phyloP scores from a whole-genome alignment of 2,113 vertebrate species.

The Festucalex cinctus region DNA sequence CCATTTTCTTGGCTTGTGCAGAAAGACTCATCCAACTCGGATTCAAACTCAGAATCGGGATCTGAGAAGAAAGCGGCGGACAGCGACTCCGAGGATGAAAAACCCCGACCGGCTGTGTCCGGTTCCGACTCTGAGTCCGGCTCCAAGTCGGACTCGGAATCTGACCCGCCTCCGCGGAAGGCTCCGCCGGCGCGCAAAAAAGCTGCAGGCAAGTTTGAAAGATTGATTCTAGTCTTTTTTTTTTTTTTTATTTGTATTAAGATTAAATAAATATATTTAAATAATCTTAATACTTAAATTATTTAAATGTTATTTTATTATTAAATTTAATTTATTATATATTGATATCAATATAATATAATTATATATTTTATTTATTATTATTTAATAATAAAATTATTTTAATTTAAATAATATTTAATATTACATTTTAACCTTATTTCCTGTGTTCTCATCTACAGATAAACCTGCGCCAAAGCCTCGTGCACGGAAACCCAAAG shows the following conservation, averaged over 20 bases:
- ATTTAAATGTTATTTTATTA: no score
- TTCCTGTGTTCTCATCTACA: slow-evolving; percentile 10
- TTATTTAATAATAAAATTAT: no score
- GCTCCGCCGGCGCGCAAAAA: slow-evolving; percentile 80
- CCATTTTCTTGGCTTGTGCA: slow-evolving; percentile 28
- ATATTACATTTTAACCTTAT: no score
- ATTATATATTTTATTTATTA: no score
- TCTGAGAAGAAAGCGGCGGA: slow-evolving; percentile 70
- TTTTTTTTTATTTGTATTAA: neutral
- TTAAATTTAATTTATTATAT: no score
- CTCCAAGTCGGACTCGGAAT: slow-evolving; percentile 83
- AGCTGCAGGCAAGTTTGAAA: slow-evolving; percentile 65
- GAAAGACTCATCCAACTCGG: slow-evolving; percentile 78
- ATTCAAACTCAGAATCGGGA: slow-evolving; percentile 79
- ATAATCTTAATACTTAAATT: no score
- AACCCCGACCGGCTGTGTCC: slow-evolving; percentile 73
- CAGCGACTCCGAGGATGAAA: slow-evolving; percentile 76
- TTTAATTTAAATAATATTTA: no score
- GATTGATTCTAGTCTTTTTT: neutral
- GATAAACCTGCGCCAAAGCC: slow-evolving; percentile 88
- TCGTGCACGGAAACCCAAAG: slow-evolving; percentile 82
- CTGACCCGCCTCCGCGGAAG: slow-evolving; percentile 84
- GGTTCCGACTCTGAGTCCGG: slow-evolving; percentile 75
- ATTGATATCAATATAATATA: no score
- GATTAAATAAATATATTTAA: no score